Percentiles rank a stretch among this genome's conserved stretches.
These are phyloP conservation scores for Erebia epiphron DNA, from an alignment of 2,888 invertebrate genomes.

Conservation along the genomic window DNA sequence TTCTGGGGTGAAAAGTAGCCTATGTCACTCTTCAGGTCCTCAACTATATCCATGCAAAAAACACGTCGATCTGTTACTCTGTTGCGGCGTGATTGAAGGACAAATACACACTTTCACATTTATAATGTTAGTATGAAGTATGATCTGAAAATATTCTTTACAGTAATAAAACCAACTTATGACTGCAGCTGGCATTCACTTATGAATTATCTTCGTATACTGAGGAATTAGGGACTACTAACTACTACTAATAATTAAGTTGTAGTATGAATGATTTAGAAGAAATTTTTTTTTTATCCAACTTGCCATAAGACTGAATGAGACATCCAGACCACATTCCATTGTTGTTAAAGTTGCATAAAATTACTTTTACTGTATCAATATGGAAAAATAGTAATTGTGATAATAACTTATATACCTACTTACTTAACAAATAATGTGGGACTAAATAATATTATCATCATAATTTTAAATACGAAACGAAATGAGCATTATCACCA, in stretches of 20 bases:
- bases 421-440: no score
- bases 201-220: not conserved
- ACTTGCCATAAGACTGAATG: constrained; percentile 57
- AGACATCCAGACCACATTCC: constrained; percentile 57
- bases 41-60: no score
- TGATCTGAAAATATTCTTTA: not conserved
- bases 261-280: constrained; percentile 7
- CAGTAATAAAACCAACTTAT: not conserved
- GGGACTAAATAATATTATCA: not conserved
- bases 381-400: not conserved
- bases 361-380: constrained; percentile 5
- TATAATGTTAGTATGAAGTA: no score
- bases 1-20: no score
- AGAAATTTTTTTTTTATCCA: constrained; percentile 16
- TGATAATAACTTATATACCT: not conserved
- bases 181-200: constrained; percentile 13
- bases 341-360: constrained; percentile 40
- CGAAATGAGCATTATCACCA: not conserved
- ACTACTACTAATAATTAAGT: not conserved
- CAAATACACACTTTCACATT: no score
- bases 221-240: constrained; percentile 3
- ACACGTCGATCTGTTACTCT: no score
- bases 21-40: no score
- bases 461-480: not conserved
- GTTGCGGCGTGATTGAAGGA: no score